These are phyloP conservation scores for Crematogaster levior DNA, from an alignment of 2,888 invertebrate species.

Conservation along the genomic window DNA sequence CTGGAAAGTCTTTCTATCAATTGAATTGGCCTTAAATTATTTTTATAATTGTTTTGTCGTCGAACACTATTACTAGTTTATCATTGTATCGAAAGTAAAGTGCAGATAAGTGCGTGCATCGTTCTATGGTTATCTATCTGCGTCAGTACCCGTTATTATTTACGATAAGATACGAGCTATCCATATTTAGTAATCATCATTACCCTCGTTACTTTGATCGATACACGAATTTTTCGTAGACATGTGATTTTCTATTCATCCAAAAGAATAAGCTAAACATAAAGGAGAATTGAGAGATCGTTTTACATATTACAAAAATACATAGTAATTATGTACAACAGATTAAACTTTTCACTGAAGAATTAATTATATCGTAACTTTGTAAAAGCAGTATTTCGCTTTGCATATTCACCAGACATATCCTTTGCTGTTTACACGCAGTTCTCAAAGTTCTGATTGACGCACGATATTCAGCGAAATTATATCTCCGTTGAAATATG, in stretches of 20 bases:
- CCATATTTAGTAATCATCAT: conserved; percentile 57
- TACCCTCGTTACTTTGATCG: conserved; percentile 14
- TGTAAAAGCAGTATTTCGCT: background rate
- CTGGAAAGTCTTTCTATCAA: background rate
- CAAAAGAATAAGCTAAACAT: background rate
- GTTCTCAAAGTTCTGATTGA: conserved; percentile 24
- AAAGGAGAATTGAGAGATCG: background rate
- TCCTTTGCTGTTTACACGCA: background rate
- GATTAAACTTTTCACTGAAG: background rate
- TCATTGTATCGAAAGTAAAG: background rate
- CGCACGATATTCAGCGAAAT: background rate
- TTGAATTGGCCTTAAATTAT: background rate
- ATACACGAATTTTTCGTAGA: conserved; percentile 26
- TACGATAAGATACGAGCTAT: conserved; percentile 67
- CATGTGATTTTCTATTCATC: background rate
- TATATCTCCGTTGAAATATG: background rate
- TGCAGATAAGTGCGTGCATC: background rate
- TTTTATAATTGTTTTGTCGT: background rate
- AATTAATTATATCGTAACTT: conserved; percentile 30
- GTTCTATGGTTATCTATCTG: conserved; percentile 27
- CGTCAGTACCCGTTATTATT: conserved; percentile 58
- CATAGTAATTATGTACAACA: background rate
- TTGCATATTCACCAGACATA: background rate
- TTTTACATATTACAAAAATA: background rate
- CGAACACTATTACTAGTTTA: background rate